Base-by-base conservation (phyloP, 2,797 vertebrate genomes). In the Alfaro cultratus region DNA sequence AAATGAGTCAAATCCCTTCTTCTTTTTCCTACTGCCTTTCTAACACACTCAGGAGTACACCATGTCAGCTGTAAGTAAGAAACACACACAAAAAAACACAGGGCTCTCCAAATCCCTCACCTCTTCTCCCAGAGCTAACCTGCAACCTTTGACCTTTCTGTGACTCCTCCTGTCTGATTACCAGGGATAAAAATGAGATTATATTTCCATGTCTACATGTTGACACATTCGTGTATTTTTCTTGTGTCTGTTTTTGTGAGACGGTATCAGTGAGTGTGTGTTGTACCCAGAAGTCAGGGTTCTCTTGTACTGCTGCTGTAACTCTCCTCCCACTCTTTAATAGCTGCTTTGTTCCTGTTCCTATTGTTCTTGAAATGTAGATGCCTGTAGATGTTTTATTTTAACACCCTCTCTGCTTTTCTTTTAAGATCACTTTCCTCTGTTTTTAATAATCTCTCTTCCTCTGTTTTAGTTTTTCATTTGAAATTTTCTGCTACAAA, bases 51-150 rank as follows among this genome's bases (percentile, higher is more conserved):
- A 99, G 98, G 98, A 96, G 97, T 97, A 96, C 97, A 97, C 94
- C 98, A 97, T 96, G 95, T 96, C 88, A 95, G 97, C 97, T 99
- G 98, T 99, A 98, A 99, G 98, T 99, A 99, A 96, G 85, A 94
- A 88, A 94, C 88, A 92, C 92, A 86, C 93, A 93, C 93, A 86
- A 91, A 93, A 92, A 91, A 51, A 92, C 91, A 91, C 86, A 86
- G 2, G 49, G 49, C 49, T 53, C 49, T 83, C 83, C 45, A 43
- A 86, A 75, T 62, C 86, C 87, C 82, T 72, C 76, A 76, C 79
- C 86, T 85, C 82, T 82, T 51, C 4, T 77, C 72, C 76, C 85
- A 80, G 83, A 88, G 77, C 83, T 46, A 49, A 78, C 82, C 83
- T 84, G 82, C 79, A 82, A 90, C 86, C 84, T 89, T 80, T 88